A percentile compares a stretch with the other conserved stretches of the same genome.
Conservation (phyloP, 1,140 invertebrate genomes). For the Anthonomus grandis region DNA sequence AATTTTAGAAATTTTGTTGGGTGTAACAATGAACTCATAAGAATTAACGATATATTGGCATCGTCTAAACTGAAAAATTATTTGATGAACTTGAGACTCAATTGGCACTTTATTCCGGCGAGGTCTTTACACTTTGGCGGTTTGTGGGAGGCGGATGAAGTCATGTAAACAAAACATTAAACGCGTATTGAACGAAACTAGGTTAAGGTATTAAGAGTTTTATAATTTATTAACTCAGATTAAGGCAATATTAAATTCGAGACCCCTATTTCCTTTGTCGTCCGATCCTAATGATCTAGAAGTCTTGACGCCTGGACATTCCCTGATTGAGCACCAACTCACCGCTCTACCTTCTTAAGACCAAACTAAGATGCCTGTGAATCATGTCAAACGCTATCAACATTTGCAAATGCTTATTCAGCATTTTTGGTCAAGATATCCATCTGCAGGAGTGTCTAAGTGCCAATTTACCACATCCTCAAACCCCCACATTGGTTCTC, state of each 20-base stretch:
- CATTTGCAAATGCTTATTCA: constrained; percentile 31
- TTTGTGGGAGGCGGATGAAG: constrained; percentile 43
- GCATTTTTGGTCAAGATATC: constrained; percentile 30
- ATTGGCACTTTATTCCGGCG: constrained; percentile 47
- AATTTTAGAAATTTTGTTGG: constrained; percentile 20
- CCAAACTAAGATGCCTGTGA: constrained; percentile 12
- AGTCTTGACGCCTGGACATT: constrained; percentile 42
- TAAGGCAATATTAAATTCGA: constrained; percentile 41
- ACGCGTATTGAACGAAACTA: constrained; percentile 26
- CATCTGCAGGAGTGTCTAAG: constrained; percentile 29
- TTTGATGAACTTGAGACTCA: background rate
- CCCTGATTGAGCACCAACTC: constrained; percentile 39
- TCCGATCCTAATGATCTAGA: constrained; percentile 35
- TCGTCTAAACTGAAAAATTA: background rate
- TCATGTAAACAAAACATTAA: constrained; percentile 28
- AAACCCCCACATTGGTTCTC: constrained; percentile 30
- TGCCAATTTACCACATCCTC: constrained; percentile 8
- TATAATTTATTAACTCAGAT: constrained; percentile 3
- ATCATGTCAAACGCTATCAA: constrained; percentile 29
- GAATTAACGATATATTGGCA: background rate
- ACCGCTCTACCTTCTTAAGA: constrained; percentile 39
- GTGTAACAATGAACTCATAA: constrained; percentile 6
- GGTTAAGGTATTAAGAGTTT: background rate
- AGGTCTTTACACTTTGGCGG: constrained; percentile 43
- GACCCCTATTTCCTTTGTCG: constrained; percentile 24